Evolutionary conservation across 2,888 invertebrate species (phyloP).

Genomic region (Labia minor): DNA sequence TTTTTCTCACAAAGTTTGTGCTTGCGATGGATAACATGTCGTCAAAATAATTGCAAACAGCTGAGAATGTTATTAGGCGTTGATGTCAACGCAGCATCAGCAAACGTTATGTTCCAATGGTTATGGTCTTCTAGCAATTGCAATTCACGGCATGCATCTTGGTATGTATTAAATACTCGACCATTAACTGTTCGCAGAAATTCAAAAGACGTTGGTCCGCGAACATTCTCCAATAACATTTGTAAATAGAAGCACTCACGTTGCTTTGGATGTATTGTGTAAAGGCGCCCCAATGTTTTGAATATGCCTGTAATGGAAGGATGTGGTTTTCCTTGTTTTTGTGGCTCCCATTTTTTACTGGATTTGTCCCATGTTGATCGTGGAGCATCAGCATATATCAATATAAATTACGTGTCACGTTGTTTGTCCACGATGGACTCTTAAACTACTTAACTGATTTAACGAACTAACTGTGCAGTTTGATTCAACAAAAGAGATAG

Average conservation of each 20-base stretch:
- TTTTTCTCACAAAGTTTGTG: conserved; percentile 24
- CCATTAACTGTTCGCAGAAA: conserved; percentile 34
- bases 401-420: too few relatives aligned
- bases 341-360: conserved; percentile 15
- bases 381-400: conserved; percentile 22
- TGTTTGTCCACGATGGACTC: too few relatives aligned
- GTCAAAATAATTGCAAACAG: conserved; percentile 30
- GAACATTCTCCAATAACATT: conserved; percentile 30
- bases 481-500: too few relatives aligned
- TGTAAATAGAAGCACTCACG: conserved; percentile 31
- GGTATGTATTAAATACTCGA: conserved; percentile 31
- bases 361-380: conserved; percentile 25
- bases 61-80: conserved; percentile 28
- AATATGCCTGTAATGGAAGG: conserved; percentile 21
- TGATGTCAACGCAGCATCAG: conserved; percentile 26
- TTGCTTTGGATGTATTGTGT: conserved; percentile 31
- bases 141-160: conserved; percentile 34
- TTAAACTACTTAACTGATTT: too few relatives aligned
- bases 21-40: conserved; percentile 29
- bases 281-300: conserved; percentile 30
- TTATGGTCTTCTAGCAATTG: conserved; percentile 31
- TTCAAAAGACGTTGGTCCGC: conserved; percentile 32
- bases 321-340: conserved; percentile 23
- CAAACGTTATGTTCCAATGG: conserved; percentile 29
- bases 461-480: too few relatives aligned